Conservation (phyloP, 2,888 invertebrate genomes). For the Microctonus hyperodae region DNA sequence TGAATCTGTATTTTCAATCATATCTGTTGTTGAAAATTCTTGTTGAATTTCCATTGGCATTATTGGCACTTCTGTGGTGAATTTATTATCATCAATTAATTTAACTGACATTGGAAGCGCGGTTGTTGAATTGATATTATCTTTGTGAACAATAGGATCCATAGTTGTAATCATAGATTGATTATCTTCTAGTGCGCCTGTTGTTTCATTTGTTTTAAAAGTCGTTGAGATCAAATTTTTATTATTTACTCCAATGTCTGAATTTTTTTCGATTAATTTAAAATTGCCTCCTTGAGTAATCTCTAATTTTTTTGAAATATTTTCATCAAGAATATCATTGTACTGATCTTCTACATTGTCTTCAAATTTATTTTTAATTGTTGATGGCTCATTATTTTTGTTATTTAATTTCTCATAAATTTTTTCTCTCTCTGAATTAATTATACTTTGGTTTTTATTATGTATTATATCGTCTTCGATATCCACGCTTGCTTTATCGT, state of each 20-base stretch:
- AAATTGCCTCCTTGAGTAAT: constrained; percentile 26
- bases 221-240: constrained; percentile 26
- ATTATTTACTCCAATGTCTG: constrained; percentile 20
- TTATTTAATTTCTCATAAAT: constrained; percentile 26
- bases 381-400: constrained; percentile 18
- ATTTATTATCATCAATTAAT: constrained; percentile 47
- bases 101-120: constrained; percentile 35
- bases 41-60: constrained; percentile 58
- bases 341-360: constrained; percentile 58
- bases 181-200: constrained; percentile 18
- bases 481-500: constrained; percentile 11
- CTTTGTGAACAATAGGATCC: constrained; percentile 23
- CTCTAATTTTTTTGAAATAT: constrained; percentile 42
- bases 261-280: constrained; percentile 23
- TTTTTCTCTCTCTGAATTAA: constrained; percentile 36
- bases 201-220: constrained; percentile 16
- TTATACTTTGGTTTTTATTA: constrained; percentile 35
- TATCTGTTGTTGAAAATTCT: constrained; percentile 53
- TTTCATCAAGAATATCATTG: constrained; percentile 57
- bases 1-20: constrained; percentile 39
- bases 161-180: too few species aligned
- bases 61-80: constrained; percentile 57
- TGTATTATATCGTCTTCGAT: constrained; percentile 17
- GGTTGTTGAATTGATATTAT: constrained; percentile 17
- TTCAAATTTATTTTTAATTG: constrained; percentile 43